These are phyloP conservation scores for Silurus glanis DNA, from an alignment of 2,113 vertebrate species.

Conservation along the genomic window DNA sequence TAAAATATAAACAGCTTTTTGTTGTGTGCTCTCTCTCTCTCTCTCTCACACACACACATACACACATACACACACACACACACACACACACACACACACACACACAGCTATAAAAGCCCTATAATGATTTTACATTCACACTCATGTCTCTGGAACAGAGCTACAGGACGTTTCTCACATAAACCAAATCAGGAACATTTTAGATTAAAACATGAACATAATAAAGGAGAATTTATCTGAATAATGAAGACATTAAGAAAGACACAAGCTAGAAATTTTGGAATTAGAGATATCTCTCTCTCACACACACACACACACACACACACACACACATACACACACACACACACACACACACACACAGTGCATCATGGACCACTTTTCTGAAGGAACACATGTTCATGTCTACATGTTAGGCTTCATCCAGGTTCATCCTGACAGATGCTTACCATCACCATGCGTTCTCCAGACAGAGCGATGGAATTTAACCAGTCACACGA, in stretches of 20 bases:
- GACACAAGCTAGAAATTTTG: conserved; percentile 34
- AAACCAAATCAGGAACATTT: conserved; percentile 34
- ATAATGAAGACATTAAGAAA: conserved; percentile 40
- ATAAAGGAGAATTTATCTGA: background rate
- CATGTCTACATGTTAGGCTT: background rate
- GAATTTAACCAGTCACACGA: too few relatives aligned
- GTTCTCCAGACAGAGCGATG: too few relatives aligned
- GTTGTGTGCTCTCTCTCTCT: background rate
- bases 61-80: background rate
- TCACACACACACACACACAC: background rate
- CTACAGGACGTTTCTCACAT: conserved; percentile 12
- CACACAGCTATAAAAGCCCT: conserved; percentile 16
- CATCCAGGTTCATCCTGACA: too few relatives aligned
- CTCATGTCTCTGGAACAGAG: conserved; percentile 21
- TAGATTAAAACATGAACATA: background rate
- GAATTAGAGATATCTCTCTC: conserved; percentile 1
- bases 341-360: conserved; percentile 12
- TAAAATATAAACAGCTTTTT: background rate
- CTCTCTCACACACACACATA: background rate
- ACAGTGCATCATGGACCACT: background rate
- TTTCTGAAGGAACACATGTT: background rate
- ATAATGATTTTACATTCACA: conserved; percentile 28
- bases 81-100: conserved; percentile 5
- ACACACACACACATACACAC: conserved; percentile 8
- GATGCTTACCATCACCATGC: too few relatives aligned